Percentiles rank a stretch among this genome's conserved stretches.
Conservation (phyloP, 2,113 vertebrate species). For the Cyanocitta stelleri region DNA sequence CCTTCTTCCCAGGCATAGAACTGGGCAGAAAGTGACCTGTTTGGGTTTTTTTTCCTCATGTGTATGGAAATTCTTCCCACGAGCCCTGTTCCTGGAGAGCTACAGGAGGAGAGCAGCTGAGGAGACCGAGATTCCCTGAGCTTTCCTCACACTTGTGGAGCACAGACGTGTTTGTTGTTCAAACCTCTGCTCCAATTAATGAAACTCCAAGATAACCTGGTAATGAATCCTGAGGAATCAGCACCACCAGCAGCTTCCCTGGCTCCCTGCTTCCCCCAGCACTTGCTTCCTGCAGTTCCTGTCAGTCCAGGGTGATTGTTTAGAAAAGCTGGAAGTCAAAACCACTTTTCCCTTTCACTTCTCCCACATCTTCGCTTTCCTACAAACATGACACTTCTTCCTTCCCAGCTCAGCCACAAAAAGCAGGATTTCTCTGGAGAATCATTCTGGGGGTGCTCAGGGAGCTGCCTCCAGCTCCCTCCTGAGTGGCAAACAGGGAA, state of each 20-base stretch:
- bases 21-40: neutral
- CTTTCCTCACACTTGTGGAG: neutral
- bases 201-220: neutral
- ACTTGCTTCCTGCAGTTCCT: neutral
- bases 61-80: neutral
- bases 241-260: neutral
- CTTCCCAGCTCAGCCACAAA: neutral
- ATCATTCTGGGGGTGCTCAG: rapidly evolving
- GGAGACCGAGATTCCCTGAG: neutral
- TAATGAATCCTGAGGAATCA: neutral
- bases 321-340: neutral
- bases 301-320: neutral
- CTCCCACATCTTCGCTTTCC: neutral
- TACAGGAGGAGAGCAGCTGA: neutral
- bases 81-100: neutral
- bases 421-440: neutral
- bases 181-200: neutral
- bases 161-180: neutral
- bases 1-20: neutral
- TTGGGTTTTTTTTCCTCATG: rapidly evolving
- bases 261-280: neutral
- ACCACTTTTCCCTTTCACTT: neutral
- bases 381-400: rapidly evolving
- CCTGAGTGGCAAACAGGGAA: neutral
- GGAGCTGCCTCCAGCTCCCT: neutral